Conservation (phyloP, 2,113 vertebrate genomes). For the Tachysurus vachellii region DNA sequence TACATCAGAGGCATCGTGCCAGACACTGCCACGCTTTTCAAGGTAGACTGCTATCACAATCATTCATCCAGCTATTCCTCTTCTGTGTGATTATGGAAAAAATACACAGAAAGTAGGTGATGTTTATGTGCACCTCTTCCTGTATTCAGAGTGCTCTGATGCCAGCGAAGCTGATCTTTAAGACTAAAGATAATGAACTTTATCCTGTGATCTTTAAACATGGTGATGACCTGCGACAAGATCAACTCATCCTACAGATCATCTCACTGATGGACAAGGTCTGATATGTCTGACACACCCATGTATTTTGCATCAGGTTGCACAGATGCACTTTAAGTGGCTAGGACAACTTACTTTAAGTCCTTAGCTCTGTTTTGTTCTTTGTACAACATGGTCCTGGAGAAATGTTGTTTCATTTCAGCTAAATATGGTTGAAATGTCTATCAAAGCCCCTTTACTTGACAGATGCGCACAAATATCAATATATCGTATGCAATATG, state of each 20-base stretch:
- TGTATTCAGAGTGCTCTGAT: slow-evolving; percentile 88
- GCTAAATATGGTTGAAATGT: no score
- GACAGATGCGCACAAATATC: no score
- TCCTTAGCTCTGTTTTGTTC: no score
- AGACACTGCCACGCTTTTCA: slow-evolving; percentile 94
- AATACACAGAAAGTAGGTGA: background rate
- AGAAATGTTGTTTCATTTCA: no score
- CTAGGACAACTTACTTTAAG: no score
- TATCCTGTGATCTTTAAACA: slow-evolving; percentile 99
- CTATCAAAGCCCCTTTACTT: no score
- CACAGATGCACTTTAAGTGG: no score
- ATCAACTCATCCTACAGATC: slow-evolving; percentile 98
- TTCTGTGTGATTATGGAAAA: background rate
- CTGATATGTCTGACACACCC: background rate
- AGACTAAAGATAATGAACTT: slow-evolving; percentile 89
- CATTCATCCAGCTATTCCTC: background rate
- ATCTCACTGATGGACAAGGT: slow-evolving; percentile 99
- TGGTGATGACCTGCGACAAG: slow-evolving; percentile 94
- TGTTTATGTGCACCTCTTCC: background rate
- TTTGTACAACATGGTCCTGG: no score
- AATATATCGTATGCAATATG: no score
- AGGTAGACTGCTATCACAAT: slow-evolving; percentile 73
- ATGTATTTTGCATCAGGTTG: background rate
- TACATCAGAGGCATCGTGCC: slow-evolving; percentile 93
- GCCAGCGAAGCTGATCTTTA: slow-evolving; percentile 97